Percentiles rank a stretch among this genome's conserved stretches.
phyloP scores from a whole-genome alignment of 2,113 vertebrate genomes.

The Zingel zingel region DNA sequence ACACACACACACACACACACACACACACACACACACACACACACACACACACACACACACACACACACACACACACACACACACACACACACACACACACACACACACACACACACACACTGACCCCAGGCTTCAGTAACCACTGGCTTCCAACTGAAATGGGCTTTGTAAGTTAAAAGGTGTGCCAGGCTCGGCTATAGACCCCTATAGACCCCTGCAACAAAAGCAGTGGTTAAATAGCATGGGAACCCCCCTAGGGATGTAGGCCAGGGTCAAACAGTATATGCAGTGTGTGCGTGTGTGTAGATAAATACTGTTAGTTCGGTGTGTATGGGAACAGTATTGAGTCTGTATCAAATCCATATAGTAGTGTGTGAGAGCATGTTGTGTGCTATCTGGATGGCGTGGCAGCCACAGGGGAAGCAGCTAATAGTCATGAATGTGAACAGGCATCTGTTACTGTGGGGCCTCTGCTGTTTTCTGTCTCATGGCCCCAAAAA shows the following conservation, averaged over 20 bases:
- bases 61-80: conserved; percentile 13
- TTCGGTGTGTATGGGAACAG: conserved; percentile 38
- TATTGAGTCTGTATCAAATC: conserved; percentile 34
- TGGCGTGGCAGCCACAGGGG: conserved; percentile 23
- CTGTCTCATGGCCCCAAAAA: conserved; percentile 28
- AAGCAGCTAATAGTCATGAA: conserved; percentile 42
- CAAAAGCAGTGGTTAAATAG: conserved; percentile 73
- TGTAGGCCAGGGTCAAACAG: conserved; percentile 51
- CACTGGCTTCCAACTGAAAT: conserved; percentile 71
- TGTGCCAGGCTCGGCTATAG: conserved; percentile 66
- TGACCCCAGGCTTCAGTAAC: conserved; percentile 64
- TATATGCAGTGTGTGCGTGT: conserved; percentile 22
- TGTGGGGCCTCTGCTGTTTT: conserved; percentile 32
- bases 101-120: conserved; percentile 8
- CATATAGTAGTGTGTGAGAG: conserved; percentile 14
- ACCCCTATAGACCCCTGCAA: conserved; percentile 62
- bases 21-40: conserved; percentile 4
- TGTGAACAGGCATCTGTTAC: conserved; percentile 50
- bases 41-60: conserved; percentile 5
- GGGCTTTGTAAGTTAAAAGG: conserved; percentile 75
- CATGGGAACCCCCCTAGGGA: conserved; percentile 68
- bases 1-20: conserved; percentile 22
- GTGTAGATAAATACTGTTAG: conserved; percentile 23
- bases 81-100: conserved; percentile 13
- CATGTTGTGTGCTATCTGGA: conserved; percentile 21